Evolutionary conservation across 1,140 invertebrate species (phyloP).

Genomic region (Drosophila virilis): DNA sequence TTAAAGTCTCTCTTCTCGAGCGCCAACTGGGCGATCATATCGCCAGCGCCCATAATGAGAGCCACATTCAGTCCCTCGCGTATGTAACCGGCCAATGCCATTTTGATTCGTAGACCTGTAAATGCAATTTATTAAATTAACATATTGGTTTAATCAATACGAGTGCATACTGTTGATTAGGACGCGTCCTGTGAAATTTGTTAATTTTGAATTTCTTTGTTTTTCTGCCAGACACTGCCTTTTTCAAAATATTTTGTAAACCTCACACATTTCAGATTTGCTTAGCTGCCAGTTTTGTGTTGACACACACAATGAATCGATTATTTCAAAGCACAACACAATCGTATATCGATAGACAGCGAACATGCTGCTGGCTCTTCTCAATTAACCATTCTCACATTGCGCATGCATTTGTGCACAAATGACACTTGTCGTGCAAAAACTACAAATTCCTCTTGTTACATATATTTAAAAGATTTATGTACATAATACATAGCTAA

Average conservation of each 20-base stretch:
- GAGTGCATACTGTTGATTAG: too few relatives aligned
- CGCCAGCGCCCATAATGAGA: conserved; percentile 84
- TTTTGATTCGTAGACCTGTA: neutral
- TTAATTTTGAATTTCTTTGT: too few relatives aligned
- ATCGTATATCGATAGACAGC: neutral
- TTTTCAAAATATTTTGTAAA: too few relatives aligned
- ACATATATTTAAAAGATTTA: neutral
- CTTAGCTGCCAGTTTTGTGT: neutral
- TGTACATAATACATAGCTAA: neutral
- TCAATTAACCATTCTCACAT: neutral
- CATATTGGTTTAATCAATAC: too few relatives aligned
- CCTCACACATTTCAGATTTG: neutral
- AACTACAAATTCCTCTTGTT: neutral
- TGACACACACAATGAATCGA: neutral
- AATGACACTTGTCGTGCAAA: too few relatives aligned
- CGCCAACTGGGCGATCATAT: conserved; percentile 83
- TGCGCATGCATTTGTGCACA: neutral
- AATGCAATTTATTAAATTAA: too few relatives aligned
- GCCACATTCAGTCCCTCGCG: conserved; percentile 79
- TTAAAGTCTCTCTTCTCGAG: conserved; percentile 74
- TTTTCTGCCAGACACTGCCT: too few relatives aligned
- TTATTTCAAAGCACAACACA: neutral
- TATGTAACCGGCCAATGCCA: conserved; percentile 33
- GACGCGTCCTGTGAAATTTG: too few relatives aligned
- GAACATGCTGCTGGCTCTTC: neutral